phyloP scores from a whole-genome alignment of 2,113 vertebrate species.

The Elanus axillaris region DNA sequence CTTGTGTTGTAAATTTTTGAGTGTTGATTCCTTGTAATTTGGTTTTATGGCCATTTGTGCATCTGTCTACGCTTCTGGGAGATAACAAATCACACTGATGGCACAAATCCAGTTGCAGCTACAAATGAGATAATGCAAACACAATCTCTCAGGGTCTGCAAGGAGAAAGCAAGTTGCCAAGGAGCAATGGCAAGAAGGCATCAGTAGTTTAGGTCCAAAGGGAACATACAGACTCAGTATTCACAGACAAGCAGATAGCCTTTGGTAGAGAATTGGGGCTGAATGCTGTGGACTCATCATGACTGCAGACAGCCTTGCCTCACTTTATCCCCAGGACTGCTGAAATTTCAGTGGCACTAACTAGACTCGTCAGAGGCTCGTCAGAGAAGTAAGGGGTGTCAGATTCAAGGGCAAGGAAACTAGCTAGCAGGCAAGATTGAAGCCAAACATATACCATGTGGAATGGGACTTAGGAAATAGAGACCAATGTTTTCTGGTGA shows the following conservation, averaged over 20 bases:
- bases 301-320: not conserved
- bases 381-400: not conserved
- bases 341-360: not conserved
- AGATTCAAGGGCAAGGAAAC: not conserved
- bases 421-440: not conserved
- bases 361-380: not conserved
- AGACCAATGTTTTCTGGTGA: not conserved
- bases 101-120: not conserved
- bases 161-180: not conserved
- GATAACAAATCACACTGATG: not conserved
- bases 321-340: not conserved
- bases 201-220: not conserved
- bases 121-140: not conserved
- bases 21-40: not conserved
- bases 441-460: not conserved
- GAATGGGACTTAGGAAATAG: not conserved
- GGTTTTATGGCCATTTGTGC: not conserved
- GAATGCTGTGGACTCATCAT: not conserved
- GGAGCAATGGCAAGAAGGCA: not conserved
- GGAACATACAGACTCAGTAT: not conserved
- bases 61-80: not conserved
- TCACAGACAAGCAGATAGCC: not conserved
- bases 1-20: not conserved
- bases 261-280: not conserved
- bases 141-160: not conserved